These are phyloP conservation scores for Parelbella ahira DNA, from an alignment of 2,888 invertebrate species.

Conservation along the genomic window DNA sequence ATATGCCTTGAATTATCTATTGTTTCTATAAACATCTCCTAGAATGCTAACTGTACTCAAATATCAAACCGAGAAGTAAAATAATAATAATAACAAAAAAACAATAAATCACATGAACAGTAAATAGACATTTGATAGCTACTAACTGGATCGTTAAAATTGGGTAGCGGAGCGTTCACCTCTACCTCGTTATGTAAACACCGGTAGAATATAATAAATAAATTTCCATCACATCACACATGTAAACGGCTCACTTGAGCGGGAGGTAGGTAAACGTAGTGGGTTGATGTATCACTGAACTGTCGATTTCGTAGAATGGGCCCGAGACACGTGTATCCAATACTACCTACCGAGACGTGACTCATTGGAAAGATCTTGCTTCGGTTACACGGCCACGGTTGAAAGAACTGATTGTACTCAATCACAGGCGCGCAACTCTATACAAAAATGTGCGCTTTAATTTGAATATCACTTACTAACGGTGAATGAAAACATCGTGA, in stretches of 20 bases:
- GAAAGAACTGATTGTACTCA: not conserved
- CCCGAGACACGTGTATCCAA: constrained; percentile 10
- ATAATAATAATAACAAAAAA: no score
- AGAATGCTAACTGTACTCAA: no score
- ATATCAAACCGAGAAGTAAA: no score
- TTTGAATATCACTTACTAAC: no score
- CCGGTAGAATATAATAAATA: constrained; percentile 1
- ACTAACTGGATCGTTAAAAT: constrained; percentile 4
- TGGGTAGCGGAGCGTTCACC: not conserved
- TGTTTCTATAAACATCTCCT: no score
- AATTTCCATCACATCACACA: constrained; percentile 11
- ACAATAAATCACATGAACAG: no score
- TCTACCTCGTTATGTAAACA: not conserved
- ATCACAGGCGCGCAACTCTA: no score
- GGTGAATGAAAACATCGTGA: no score
- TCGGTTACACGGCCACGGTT: constrained; percentile 7
- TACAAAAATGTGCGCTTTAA: no score
- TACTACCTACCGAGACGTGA: constrained; percentile 16
- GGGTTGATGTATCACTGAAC: no score
- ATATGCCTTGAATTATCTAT: no score
- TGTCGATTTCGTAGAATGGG: constrained; percentile 19
- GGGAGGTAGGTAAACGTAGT: not conserved
- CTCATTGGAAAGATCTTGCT: constrained; percentile 16
- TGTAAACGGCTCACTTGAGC: constrained; percentile 3
- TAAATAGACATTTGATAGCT: no score